phyloP scores from a whole-genome alignment of 2,113 vertebrate species.

The Pelvicachromis taeniatus region DNA sequence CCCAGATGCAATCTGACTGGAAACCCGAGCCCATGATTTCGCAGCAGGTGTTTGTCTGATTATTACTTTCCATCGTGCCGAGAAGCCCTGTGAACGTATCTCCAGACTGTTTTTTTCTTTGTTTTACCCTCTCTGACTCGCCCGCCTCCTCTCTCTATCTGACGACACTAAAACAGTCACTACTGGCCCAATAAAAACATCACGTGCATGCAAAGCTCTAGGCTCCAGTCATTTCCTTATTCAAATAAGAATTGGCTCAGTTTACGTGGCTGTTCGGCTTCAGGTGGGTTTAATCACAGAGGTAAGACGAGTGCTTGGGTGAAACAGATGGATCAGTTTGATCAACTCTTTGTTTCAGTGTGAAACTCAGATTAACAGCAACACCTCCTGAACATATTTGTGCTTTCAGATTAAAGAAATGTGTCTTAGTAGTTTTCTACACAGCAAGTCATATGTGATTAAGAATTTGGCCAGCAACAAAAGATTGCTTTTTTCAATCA shows the following conservation, averaged over 20 bases:
- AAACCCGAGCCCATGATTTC: conserved; percentile 25
- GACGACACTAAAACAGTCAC: not conserved
- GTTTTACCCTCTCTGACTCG: not conserved
- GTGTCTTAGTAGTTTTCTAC: not conserved
- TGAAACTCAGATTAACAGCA: not conserved
- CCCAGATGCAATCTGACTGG: conserved; percentile 45
- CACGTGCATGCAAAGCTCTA: conserved; percentile 40
- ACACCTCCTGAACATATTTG: not conserved
- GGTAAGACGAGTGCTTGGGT: not conserved
- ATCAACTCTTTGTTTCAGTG: not conserved
- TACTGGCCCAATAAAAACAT: not conserved
- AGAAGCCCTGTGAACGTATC: not conserved
- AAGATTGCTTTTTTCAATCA: not conserved
- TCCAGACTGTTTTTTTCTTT: not conserved
- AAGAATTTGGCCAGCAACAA: not conserved
- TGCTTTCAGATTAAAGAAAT: not conserved
- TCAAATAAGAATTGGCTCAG: conserved; percentile 43
- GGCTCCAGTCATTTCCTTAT: conserved; percentile 50
- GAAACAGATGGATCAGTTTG: not conserved
- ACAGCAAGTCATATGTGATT: not conserved
- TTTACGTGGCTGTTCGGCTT: not conserved
- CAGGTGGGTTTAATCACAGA: not conserved
- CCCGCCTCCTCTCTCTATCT: not conserved
- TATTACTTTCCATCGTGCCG: not conserved
- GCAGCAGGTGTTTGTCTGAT: not conserved